Conservation (phyloP, 2,888 invertebrate genomes). For the Sphinx pinastri region DNA sequence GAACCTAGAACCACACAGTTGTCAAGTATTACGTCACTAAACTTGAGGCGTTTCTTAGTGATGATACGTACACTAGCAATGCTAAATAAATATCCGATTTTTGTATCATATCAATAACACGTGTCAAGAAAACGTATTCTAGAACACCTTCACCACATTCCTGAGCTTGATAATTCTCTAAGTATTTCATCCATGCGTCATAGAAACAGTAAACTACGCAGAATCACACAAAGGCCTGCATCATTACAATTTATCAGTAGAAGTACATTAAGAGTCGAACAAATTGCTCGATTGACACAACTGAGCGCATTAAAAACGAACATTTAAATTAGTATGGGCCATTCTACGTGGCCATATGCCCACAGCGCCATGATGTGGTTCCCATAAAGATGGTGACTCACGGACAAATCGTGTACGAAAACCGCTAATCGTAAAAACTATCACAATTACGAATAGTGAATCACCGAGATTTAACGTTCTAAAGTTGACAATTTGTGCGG, state of each 20-base stretch:
- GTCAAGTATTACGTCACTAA: too few relatives aligned
- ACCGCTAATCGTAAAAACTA: constrained; percentile 60
- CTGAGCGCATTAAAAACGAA: constrained; percentile 35
- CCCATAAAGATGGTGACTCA: constrained; percentile 39
- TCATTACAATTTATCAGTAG: constrained; percentile 17
- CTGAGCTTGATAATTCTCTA: background rate
- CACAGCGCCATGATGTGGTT: constrained; percentile 28
- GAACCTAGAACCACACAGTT: too few relatives aligned
- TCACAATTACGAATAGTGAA: constrained; percentile 67
- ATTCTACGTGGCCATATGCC: constrained; percentile 36
- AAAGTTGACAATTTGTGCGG: constrained; percentile 42
- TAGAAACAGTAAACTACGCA: background rate
- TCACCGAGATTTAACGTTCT: constrained; percentile 52
- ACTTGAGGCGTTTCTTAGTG: too few relatives aligned
- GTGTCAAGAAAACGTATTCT: background rate
- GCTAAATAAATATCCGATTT: too few relatives aligned
- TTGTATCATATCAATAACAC: background rate
- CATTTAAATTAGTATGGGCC: constrained; percentile 38
- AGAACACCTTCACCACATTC: background rate
- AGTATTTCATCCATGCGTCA: constrained; percentile 14
- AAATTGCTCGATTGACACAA: constrained; percentile 23
- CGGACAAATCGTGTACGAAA: constrained; percentile 47
- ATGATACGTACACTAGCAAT: too few relatives aligned
- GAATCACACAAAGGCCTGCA: constrained; percentile 15
- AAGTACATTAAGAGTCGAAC: constrained; percentile 3